Evolutionary conservation across 2,113 vertebrate species (phyloP).

Genomic region (Microtus richardsoni): DNA sequence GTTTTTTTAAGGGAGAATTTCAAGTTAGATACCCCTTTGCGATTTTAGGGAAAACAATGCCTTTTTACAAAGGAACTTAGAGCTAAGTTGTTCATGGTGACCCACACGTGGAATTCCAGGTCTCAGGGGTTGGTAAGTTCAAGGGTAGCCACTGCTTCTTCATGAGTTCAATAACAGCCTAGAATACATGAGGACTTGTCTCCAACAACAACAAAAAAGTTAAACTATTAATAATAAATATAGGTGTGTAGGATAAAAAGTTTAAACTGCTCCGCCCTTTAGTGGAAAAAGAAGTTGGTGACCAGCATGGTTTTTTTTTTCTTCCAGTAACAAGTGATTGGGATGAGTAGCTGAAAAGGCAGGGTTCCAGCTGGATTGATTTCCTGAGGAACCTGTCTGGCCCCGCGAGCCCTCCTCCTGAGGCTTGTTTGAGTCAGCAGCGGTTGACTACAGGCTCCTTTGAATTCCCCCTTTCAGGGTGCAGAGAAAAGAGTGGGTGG

Average conservation of each 20-base stretch:
- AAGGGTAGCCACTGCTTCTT: background rate
- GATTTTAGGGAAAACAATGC: background rate
- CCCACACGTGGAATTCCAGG: background rate
- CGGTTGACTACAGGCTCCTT: constrained; percentile 69
- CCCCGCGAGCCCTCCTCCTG: constrained; percentile 59
- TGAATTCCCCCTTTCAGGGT: constrained; percentile 76
- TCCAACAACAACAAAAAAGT: background rate
- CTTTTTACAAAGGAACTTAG: background rate
- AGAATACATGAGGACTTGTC: background rate
- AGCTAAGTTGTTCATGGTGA: background rate
- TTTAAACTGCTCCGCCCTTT: background rate
- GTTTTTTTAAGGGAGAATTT: background rate
- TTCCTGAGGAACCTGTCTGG: constrained; percentile 49
- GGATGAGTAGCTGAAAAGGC: background rate
- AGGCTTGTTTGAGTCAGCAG: constrained; percentile 71
- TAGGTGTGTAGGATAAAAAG: background rate
- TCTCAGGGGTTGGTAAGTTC: background rate
- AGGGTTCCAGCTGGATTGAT: constrained; percentile 53
- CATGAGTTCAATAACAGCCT: background rate
- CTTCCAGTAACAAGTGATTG: background rate
- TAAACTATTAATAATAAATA: background rate
- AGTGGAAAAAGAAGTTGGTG: background rate
- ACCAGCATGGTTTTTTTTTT: background rate
- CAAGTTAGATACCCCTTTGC: background rate
- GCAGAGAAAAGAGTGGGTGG: constrained; percentile 85